Evolutionary conservation across 64 coral and sea anemone genomes (phyloP).

Genomic region (Montipora foliosa): DNA sequence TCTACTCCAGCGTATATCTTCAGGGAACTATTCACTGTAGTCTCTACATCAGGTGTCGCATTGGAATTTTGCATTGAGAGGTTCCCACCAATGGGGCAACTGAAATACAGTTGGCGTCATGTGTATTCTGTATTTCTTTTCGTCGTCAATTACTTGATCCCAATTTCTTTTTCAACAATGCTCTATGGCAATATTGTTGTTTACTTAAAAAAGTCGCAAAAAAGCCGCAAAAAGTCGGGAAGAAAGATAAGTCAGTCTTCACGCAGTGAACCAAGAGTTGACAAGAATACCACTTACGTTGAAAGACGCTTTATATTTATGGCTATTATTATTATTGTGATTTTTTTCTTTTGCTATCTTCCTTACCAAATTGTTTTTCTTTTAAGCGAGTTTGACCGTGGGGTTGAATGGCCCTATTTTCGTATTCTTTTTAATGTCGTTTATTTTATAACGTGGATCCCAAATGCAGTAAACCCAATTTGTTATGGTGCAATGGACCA

Average conservation of each 20-base stretch:
- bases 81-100: conserved; percentile 50
- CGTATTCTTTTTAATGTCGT: conserved; percentile 48
- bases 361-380: conserved; percentile 83
- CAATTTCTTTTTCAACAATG: conserved; percentile 63
- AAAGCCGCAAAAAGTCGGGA: conserved; percentile 23
- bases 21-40: conserved; percentile 16
- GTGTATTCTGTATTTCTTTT: conserved; percentile 79
- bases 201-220: too few species aligned
- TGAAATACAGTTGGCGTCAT: conserved; percentile 23
- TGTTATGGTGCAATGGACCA: conserved; percentile 82
- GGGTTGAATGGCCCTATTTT: conserved; percentile 45
- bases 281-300: neutral
- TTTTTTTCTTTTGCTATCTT: conserved; percentile 82
- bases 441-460: conserved; percentile 81
- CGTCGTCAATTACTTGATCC: conserved; percentile 67
- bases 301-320: conserved; percentile 80
- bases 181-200: conserved; percentile 65
- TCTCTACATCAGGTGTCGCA: conserved; percentile 15
- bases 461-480: conserved; percentile 83
- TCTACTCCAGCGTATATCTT: conserved; percentile 58
- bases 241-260: neutral
- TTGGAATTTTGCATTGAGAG: conserved; percentile 57
- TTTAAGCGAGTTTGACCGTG: conserved; percentile 53
- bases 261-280: neutral
- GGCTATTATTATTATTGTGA: conserved; percentile 63